These are phyloP conservation scores for Eurytoma adleriae DNA, from an alignment of 2,888 invertebrate genomes.

Conservation along the genomic window DNA sequence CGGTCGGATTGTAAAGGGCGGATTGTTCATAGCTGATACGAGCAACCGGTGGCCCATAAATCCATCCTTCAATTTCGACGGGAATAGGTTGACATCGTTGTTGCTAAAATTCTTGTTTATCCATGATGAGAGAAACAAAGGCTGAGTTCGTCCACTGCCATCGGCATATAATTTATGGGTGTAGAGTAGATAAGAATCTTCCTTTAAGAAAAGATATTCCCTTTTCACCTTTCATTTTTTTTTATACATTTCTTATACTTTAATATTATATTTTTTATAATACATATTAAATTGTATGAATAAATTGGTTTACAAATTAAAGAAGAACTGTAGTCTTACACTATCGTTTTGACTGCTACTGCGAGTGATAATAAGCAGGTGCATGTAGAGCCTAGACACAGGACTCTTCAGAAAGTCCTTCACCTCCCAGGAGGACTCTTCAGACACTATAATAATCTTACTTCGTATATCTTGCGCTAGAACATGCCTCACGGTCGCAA, in stretches of 20 bases:
- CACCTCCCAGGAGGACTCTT: slow-evolving; percentile 86
- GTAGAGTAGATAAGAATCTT: slow-evolving; percentile 84
- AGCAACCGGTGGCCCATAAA: slow-evolving; percentile 87
- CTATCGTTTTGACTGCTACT: slow-evolving; percentile 77
- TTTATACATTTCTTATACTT: too few species aligned
- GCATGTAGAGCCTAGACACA: slow-evolving; percentile 82
- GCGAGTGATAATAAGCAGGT: slow-evolving; percentile 84
- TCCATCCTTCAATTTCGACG: slow-evolving; percentile 82
- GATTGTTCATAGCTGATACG: slow-evolving; percentile 83
- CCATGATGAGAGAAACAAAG: slow-evolving; percentile 85
- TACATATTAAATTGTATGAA: not conserved
- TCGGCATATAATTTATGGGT: slow-evolving; percentile 86
- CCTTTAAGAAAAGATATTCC: slow-evolving; percentile 73
- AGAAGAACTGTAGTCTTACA: slow-evolving; percentile 55
- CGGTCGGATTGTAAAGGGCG: slow-evolving; percentile 85
- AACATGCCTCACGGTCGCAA: slow-evolving; percentile 79
- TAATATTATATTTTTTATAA: too few species aligned
- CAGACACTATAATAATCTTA: slow-evolving; percentile 82
- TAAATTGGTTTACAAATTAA: not conserved
- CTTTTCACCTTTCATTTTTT: too few species aligned
- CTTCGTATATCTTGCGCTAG: slow-evolving; percentile 81
- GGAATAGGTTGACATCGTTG: slow-evolving; percentile 81
- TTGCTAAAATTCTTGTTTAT: slow-evolving; percentile 80
- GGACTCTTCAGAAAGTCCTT: slow-evolving; percentile 83
- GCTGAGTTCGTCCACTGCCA: slow-evolving; percentile 84